A percentile compares a stretch with the other conserved stretches of the same genome.
Evolutionary conservation across 2,797 vertebrate genomes (phyloP).

Genomic region (Phrynocephalus forsythii): DNA sequence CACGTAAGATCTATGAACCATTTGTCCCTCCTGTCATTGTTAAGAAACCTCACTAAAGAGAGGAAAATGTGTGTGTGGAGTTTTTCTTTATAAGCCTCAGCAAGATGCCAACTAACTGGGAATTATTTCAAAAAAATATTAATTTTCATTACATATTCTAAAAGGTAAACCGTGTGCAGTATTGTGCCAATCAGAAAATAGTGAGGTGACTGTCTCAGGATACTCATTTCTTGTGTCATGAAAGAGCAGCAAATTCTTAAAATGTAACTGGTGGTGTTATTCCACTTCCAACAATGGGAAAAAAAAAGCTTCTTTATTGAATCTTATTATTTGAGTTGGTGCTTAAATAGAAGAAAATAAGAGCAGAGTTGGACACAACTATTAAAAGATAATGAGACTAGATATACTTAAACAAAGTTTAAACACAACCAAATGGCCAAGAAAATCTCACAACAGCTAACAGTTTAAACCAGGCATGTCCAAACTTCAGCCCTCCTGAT

Average conservation of each 20-base stretch:
- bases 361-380: too few relatives aligned
- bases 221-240: background rate
- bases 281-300: background rate
- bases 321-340: too few relatives aligned
- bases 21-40: constrained; percentile 72
- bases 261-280: background rate
- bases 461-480: too few relatives aligned
- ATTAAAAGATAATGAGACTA: too few relatives aligned
- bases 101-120: constrained; percentile 6
- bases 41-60: constrained; percentile 48
- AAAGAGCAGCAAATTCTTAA: background rate
- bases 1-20: constrained; percentile 73
- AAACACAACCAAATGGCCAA: too few relatives aligned
- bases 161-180: background rate
- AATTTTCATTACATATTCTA: background rate
- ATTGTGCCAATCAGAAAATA: background rate
- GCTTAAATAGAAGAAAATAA: too few relatives aligned
- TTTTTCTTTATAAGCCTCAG: constrained; percentile 29
- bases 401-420: too few relatives aligned
- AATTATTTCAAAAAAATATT: background rate
- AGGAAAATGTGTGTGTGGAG: constrained; percentile 14
- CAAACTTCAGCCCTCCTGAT: too few relatives aligned
- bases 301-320: background rate
- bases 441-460: too few relatives aligned
- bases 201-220: background rate